Base-by-base conservation (phyloP, 1,140 invertebrate species). In the Mycetomoellerius zeteki region DNA sequence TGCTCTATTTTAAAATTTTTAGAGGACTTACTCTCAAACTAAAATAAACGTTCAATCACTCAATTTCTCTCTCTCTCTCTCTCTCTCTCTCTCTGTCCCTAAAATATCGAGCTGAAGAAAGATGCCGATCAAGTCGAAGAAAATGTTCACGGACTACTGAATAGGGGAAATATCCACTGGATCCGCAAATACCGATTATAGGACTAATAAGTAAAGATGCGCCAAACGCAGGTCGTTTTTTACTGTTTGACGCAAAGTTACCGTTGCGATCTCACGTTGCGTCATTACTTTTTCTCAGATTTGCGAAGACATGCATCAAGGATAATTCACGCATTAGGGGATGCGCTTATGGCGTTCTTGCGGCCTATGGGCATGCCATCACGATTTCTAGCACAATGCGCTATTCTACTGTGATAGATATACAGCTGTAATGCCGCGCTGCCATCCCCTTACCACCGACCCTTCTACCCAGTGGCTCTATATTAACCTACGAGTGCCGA, bases 341-440 rank as follows among this genome's bases (percentile, higher is more conserved):
- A 73, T 65, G 54, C 75, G 86, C 78, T 89, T 85, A 80, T 72
- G 85, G 67, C 91, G 87, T 62, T 85, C 77, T 88, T 86, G 85
- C 89, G 89, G 86, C 89, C 86, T 91, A 91, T 91, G 90, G 90
- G 92, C 90, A 92, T 89, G 86, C 92, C 92, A 90, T 93, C 91
- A 90, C 91, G 91, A 93, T 93, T 93, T 92, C 92, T 88, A 86
- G 91, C 91, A 93, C 91, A 93, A 92, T 93, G 89, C 92, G 86
- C 91, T 87, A 93, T 93, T 93, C 90, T 92, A 87, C 87, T 75
- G 87, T 92, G 92, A 93, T 92, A 92, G 92, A 93, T 93, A 90
- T 92, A 92, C 87, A 92, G 87, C 89, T 85, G 89, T 91, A 93
- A 93, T 93, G 87, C 89, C 84, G 67, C 88, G 85, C 85, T 64